Percentiles rank a stretch among this genome's conserved stretches.
Conservation (phyloP, 2,113 vertebrate species). For the Chauna torquata region DNA sequence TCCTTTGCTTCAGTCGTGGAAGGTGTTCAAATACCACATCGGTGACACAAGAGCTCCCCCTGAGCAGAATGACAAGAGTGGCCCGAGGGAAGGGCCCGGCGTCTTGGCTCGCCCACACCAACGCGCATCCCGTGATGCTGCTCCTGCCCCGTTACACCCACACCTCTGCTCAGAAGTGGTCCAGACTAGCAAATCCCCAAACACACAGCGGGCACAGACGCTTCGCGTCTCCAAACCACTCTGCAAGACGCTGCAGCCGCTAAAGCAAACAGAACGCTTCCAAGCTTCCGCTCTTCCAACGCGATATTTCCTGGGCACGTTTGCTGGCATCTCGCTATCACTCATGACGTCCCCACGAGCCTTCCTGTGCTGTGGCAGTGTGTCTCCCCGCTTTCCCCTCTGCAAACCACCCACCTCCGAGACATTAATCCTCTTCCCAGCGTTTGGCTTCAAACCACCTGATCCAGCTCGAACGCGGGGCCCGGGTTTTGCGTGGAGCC, state of each 20-base stretch:
- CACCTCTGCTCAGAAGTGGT: slow-evolving; percentile 9
- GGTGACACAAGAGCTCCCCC: not conserved
- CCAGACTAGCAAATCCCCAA: not conserved
- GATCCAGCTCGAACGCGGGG: fast-evolving
- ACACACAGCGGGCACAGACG: not conserved
- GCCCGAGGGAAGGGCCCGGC: not conserved
- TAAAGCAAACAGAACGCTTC: not conserved
- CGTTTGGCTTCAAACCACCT: not conserved
- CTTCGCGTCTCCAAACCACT: not conserved
- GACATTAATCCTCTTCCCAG: not conserved
- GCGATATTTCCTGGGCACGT: not conserved
- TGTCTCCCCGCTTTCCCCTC: not conserved
- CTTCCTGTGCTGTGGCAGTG: not conserved
- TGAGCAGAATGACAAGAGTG: fast-evolving
- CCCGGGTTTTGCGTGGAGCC: not conserved
- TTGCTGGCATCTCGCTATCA: not conserved
- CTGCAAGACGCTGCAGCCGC: not conserved
- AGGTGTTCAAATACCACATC: not conserved
- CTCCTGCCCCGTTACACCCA: not conserved
- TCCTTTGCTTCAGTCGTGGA: not conserved
- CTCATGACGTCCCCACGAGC: not conserved
- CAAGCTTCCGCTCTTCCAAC: not conserved
- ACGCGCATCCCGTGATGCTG: fast-evolving
- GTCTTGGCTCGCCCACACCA: not conserved
- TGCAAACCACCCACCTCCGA: not conserved